Evolutionary conservation across 1,140 invertebrate species (phyloP), one percentile per base, ranked within the genome.

Genomic region (Cotesia glomerata): DNA sequence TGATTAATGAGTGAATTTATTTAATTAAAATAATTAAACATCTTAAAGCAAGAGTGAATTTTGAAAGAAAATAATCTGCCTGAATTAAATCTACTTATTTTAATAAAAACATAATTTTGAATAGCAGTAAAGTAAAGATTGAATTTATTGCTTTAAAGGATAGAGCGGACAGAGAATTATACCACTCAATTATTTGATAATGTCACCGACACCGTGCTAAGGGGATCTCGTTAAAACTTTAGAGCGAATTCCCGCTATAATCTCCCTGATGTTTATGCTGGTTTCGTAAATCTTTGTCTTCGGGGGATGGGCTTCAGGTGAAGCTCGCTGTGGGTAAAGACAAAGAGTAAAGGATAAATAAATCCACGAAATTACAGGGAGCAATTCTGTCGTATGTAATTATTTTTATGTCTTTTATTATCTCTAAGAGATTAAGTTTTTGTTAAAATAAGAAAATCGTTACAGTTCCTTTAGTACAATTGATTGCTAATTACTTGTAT

Each of bases 141-240:
- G 65, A 74, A 74, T 74, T 74, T 52, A 77, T 76, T 52, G 26
- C 49, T 78, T 14, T 32, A 39, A 32, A 74, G 72, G 65, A 84
- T 80, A 86, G 83, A 85, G 84, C 80, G 79, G 79, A 59, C 64
- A 45, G 54, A 84, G 84, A 86, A 79, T 86, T 86, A 85, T 82
- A 85, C 80, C 82, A 85, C 85, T 85, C 85, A 86, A 86, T 86
- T 86, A 86, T 86, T 86, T 86, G 84, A 85, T 86, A 86, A 86
- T 86, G 83, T 79, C 80, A 78, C 80, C 82, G 84, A 81, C 81
- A 83, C 78, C 76, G 78, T 78, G 83, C 82, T 79, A 81, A 82
- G 82, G 82, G 85, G 82, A 84, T 84, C 82, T 86, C 85, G 84
- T 86, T 86, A 86, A 85, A 86, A 86, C 84, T 86, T 72, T 85